Conservation (phyloP, 1,140 invertebrate species). For the Drosophila tsacasi region DNA sequence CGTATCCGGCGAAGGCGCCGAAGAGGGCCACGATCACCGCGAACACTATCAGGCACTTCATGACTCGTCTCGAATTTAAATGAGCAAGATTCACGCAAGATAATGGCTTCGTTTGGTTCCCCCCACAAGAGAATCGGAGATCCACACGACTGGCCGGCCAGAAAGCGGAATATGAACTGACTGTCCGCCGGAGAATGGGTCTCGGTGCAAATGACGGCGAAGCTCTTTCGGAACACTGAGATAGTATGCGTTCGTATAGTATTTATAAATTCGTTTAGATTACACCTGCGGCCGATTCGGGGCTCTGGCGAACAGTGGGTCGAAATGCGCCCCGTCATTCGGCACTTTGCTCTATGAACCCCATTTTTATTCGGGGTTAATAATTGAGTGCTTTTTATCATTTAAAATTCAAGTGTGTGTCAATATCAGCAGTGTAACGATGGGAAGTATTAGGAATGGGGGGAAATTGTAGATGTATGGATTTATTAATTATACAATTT, state of each 20-base stretch:
- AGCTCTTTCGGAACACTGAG: conserved; percentile 28
- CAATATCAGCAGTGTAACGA: background rate
- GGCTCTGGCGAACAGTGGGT: conserved; percentile 27
- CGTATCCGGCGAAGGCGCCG: conserved; percentile 66
- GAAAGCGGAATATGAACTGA: conserved; percentile 32
- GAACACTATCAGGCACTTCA: conserved; percentile 73
- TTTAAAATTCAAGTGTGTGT: background rate
- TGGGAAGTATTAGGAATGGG: background rate
- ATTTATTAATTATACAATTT: too few species aligned
- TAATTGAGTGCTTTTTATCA: background rate
- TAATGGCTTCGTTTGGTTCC: conserved; percentile 1
- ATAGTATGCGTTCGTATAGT: conserved; percentile 32
- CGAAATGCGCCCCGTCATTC: background rate
- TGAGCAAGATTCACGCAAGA: conserved; percentile 6
- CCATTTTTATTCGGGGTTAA: background rate
- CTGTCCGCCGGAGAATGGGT: background rate
- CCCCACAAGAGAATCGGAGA: background rate
- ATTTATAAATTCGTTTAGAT: conserved; percentile 49
- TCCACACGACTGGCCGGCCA: conserved; percentile 5
- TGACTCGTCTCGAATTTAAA: conserved; percentile 46
- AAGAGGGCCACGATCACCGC: conserved; percentile 69
- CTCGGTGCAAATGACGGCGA: background rate
- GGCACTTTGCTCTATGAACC: conserved; percentile 16
- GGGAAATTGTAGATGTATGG: too few species aligned
- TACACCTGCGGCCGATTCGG: background rate